Base-by-base conservation (phyloP, 2,888 invertebrate species). In the Venustoraphidia nigricollis region DNA sequence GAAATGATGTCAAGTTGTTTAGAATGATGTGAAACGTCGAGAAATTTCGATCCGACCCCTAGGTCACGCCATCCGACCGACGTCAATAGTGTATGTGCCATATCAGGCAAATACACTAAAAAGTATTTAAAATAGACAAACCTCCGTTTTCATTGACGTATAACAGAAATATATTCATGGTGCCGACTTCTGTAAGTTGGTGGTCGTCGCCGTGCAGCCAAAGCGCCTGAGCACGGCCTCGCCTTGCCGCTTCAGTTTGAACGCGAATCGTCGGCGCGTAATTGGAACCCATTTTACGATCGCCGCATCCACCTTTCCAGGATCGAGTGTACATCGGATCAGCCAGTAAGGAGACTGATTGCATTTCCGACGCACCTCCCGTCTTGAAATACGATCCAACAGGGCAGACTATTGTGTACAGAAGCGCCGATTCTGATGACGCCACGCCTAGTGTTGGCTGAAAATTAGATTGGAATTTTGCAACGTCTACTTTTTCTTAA, bases 141-240 rank as follows among this genome's bases (percentile, higher is more conserved):
- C 93, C 90, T 77, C 95, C 96, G 62, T 87, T 71, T 47, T 91
- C 85, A 62, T 96, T 89, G 53, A 84, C 74, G 68, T 81, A 83
- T 59, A 87, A 81, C 64, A 93, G 76, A 65, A 97, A 96, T 47
- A 98, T 80, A 64, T 98, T 98, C 98, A 98, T 98, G 10, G 96
- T 90, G 46, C 98, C 98, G 42, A 91, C 95, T 75, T 98, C 98
- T 0, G 98, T 97, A 34, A 98, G 63, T 64, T 92, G 80, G 62
- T 94, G 83, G 59, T 97, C 83, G 1, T 89, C 83, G 3, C 96
- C 97, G 62, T 86, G 95, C 39, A 98, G 71, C 98, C 98, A 98
- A 48, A 98, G 66, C 9, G 94, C 93, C 70, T 97, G 97, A 57
- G 96, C 92, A 55, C 92, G 79, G 1, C 91, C 92, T 58, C 78